Conservation (phyloP, 23 tunicate species). For the Aplidium turbinatum region DNA sequence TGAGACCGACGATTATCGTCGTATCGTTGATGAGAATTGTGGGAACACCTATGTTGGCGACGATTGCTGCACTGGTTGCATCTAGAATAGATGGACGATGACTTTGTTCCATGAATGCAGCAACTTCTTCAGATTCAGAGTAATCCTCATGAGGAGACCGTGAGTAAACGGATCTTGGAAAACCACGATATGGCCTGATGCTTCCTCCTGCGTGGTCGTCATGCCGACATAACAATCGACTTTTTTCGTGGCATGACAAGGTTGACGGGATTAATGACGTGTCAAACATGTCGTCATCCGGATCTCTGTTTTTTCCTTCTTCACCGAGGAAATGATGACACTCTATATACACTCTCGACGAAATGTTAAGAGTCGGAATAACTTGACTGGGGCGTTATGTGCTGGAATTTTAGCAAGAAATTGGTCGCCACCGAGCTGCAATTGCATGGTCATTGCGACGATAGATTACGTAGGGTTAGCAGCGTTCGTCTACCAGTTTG, state of each 20-base stretch:
- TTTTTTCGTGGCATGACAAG: constrained; percentile 21
- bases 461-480: too few relatives aligned
- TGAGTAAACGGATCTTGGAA: background rate
- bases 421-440: background rate
- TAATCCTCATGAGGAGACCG: constrained; percentile 19
- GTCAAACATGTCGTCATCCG: constrained; percentile 39
- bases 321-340: too few relatives aligned
- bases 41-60: too few relatives aligned
- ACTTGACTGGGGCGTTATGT: background rate
- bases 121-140: constrained; percentile 47
- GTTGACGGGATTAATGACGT: constrained; percentile 8
- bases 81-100: background rate
- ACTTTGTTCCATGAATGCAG: constrained; percentile 15
- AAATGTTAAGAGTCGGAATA: background rate
- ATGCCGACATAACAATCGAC: constrained; percentile 22
- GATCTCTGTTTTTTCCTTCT: background rate
- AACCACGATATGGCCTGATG: background rate
- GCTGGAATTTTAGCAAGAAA: background rate
- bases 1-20: background rate
- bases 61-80: background rate
- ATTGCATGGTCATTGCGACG: background rate
- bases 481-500: too few relatives aligned
- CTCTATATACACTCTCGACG: background rate
- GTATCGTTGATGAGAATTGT: too few relatives aligned
- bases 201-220: constrained; percentile 14